These are phyloP conservation scores for Pentalonia nigronervosa DNA, from an alignment of 1,140 invertebrate genomes.

Conservation along the genomic window DNA sequence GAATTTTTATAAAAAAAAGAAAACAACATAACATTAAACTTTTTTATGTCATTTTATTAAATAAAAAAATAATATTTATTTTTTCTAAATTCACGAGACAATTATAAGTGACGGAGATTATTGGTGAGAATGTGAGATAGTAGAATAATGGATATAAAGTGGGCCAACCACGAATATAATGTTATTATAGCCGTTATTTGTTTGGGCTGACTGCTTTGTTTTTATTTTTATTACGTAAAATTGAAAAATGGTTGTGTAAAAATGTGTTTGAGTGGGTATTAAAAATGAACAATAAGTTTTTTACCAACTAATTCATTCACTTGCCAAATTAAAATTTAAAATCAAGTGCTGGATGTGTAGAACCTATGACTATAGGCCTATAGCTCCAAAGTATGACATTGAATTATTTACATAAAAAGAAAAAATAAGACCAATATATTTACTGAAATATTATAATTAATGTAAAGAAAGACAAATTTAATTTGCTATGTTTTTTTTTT, in stretches of 20 bases:
- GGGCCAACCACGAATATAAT: background rate
- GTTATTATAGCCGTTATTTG: background rate
- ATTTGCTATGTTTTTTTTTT: background rate
- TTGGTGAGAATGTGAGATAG: background rate
- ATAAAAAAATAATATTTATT: background rate
- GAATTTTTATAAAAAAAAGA: background rate
- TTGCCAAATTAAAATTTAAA: background rate
- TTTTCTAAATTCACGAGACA: background rate
- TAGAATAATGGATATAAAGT: background rate
- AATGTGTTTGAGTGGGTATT: background rate
- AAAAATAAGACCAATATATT: background rate
- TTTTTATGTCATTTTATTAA: background rate
- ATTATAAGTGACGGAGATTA: background rate
- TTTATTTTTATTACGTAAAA: background rate
- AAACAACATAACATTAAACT: background rate
- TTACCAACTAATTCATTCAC: background rate
- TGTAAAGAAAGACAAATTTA: background rate
- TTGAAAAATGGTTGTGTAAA: background rate
- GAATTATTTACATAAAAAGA: background rate
- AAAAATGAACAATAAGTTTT: background rate
- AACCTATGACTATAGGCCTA: background rate
- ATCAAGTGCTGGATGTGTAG: background rate
- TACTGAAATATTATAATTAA: background rate
- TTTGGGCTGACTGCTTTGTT: background rate
- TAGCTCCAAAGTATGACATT: background rate